Base-by-base conservation (phyloP, 2,888 invertebrate genomes). In the Synergus japonicus region DNA sequence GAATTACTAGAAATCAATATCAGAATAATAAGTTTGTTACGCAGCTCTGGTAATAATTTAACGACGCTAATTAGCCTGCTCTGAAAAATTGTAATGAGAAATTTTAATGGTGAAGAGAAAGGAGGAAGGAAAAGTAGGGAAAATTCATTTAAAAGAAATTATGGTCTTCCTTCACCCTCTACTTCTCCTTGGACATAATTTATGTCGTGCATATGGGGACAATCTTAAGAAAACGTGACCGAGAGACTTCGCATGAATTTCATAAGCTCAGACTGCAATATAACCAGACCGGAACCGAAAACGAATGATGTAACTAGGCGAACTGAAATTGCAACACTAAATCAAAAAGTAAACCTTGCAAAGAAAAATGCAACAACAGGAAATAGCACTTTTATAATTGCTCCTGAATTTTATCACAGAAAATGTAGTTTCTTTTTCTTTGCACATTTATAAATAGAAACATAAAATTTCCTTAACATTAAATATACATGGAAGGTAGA, bases 101-200 rank as follows among this genome's bases (percentile, higher is more conserved):
- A 67, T 67, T 43, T 44, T 67, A 46, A 67, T 67, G 18, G 46
- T 18, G 12, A 18, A 18, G 44, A 44, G 46, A 22, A 46, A 18
- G n/a, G 10, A 67, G 67, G 18, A 67, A 46, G 46, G 13, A 18
- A 65, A 65, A 44, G 66, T 43, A 18, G 43, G 18, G 43, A 67
- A 67, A 67, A 67, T 67, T 67, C 46, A 67, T 67, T 44, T 46
- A 67, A 22, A 44, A 67, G 46, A 67, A 67, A 67, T 67, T 67
- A 67, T 44, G 46, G 46, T 44, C 46, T 67, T 67, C 13, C 12
- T 44, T n/a, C 46, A 4, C 22, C 44, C 46, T 67, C 2, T 9
- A 44, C 13, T 67, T 67, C 46, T 18, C 44, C 10, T 67, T 12
- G 18, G 44, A 44, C 44, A 44, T 67, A 67, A 67, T 67, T 67